phyloP scores from a whole-genome alignment of 2,113 vertebrate species.

The Neotoma lepida region DNA sequence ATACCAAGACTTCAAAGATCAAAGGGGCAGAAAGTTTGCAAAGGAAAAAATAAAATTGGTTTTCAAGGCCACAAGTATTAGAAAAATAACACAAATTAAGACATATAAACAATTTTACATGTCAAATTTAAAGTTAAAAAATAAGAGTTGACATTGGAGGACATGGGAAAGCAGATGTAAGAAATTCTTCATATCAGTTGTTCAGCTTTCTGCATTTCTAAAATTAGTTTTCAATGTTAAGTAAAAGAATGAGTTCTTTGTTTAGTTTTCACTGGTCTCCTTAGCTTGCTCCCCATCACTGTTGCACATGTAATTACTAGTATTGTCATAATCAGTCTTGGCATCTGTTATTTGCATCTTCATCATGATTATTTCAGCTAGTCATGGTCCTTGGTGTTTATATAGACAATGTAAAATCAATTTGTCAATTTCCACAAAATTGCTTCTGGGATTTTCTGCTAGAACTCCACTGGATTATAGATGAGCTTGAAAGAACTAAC shows the following conservation, averaged over 20 bases:
- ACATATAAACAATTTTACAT: neutral
- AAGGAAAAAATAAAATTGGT: neutral
- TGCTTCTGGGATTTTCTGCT: neutral
- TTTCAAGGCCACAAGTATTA: neutral
- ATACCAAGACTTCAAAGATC: neutral
- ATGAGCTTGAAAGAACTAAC: neutral
- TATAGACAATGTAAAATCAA: neutral
- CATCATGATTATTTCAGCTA: neutral
- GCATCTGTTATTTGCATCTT: neutral
- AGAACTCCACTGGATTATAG: neutral
- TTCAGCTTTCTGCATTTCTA: neutral
- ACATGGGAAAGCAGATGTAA: neutral
- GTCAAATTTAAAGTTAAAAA: constrained; percentile 18
- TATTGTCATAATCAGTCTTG: neutral
- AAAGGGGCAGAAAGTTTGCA: neutral
- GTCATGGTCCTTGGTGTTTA: neutral
- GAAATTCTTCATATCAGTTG: neutral
- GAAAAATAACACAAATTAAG: constrained; percentile 12
- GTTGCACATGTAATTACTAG: neutral
- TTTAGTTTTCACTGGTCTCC: neutral
- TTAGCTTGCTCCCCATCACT: neutral
- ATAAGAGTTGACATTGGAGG: neutral
- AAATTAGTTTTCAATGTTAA: neutral
- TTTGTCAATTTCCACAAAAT: constrained; percentile 11
- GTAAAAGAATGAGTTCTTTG: neutral